Base-by-base conservation (phyloP, 2,797 vertebrate species). In the Acanthiza pusilla region DNA sequence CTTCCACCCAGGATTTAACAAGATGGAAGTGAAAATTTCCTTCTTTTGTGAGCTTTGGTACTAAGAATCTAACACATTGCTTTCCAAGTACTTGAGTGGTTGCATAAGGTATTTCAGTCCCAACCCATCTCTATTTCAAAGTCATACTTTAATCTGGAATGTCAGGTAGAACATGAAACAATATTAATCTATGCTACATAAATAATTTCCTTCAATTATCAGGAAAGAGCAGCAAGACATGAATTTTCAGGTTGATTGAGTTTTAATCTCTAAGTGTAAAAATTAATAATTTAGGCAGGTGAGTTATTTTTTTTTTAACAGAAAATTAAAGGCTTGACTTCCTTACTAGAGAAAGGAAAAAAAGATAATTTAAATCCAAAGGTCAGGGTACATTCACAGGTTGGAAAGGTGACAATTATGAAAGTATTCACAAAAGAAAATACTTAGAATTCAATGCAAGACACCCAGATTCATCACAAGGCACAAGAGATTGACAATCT, bases 201-300 rank as follows among this genome's bases (percentile, higher is more conserved):
- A 98, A 98, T 98, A 98, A 96, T 97, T 97, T 96, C 92, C 96
- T 88, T 96, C 97, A 97, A 96, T 98, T 98, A 98, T 98, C 98
- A 98, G 97, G 96, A 98, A 98, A 98, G 97, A 98, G 97, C 97
- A 97, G 98, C 97, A 98, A 98, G 98, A 98, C 98, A 97, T 96
- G 98, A 96, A 98, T 98, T 98, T 99, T 98, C 98, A 98, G 98
- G 98, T 98, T 98, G 98, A 98, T 99, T 99, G 98, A 98, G 98
- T 98, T 99, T 98, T 98, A 98, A 98, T 99, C 97, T 98, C 91
- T 95, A 96, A 97, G 97, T 98, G 98, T 97, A 98, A 97, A 98
- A 97, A 98, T 99, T 98, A 98, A 99, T 99, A 98, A 99, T 99
- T 98, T 98, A 98, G 97, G 96, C 94, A 89, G 92, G 95, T 96